phyloP scores from a whole-genome alignment of 2,113 vertebrate genomes.

The Antechinus stuartii region DNA sequence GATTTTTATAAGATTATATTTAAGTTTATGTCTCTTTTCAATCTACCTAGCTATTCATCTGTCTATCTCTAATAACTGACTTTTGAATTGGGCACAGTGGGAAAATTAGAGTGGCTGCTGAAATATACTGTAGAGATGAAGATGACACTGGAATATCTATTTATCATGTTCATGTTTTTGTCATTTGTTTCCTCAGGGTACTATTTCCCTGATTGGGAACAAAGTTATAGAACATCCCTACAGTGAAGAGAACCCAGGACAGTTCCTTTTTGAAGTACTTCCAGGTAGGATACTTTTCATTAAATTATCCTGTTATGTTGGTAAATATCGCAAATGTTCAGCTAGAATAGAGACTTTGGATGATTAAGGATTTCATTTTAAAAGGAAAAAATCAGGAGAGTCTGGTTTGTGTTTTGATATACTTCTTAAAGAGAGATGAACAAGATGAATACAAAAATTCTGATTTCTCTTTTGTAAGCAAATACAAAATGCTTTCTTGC shows the following conservation, averaged over 20 bases:
- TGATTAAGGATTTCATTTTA: not conserved
- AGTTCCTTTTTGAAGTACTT: constrained; percentile 97
- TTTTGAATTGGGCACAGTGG: not conserved
- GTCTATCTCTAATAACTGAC: not conserved
- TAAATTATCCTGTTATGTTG: constrained; percentile 4
- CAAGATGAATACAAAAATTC: not conserved
- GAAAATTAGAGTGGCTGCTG: not conserved
- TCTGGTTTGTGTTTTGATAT: not conserved
- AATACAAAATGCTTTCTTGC: not conserved
- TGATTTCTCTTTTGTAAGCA: not conserved
- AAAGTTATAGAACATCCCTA: constrained; percentile 95
- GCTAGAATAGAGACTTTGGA: not conserved
- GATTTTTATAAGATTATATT: not conserved
- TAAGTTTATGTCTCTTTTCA: too few relatives aligned
- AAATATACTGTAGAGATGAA: not conserved
- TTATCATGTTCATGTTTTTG: constrained; percentile 10
- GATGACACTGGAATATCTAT: not conserved
- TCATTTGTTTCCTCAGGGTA: constrained; percentile 86
- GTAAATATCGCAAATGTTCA: not conserved
- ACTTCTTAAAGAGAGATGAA: not conserved
- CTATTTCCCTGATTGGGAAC: constrained; percentile 96
- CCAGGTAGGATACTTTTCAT: constrained; percentile 90
- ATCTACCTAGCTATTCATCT: too few relatives aligned
- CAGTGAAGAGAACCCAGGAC: constrained; percentile 94
- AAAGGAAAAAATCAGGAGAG: not conserved